Percentiles rank a stretch among this genome's conserved stretches.
These are phyloP conservation scores for Halyomorpha halys DNA, from an alignment of 1,140 invertebrate species.

Conservation along the genomic window DNA sequence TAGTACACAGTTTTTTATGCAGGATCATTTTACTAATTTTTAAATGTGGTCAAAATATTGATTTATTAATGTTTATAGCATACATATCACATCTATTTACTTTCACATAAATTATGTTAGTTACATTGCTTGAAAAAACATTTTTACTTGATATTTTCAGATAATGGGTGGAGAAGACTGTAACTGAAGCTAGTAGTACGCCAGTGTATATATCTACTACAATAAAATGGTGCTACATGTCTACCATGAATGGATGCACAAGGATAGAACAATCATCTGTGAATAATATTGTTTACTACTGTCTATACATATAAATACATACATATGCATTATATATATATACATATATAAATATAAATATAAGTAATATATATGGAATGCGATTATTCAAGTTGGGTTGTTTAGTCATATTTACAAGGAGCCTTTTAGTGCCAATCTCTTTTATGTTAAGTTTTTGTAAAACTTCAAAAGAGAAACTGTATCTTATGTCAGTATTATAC, in stretches of 20 bases:
- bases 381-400: too few relatives aligned
- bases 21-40: too few relatives aligned
- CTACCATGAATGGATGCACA: constrained; percentile 3
- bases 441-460: constrained; percentile 2
- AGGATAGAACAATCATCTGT: constrained; percentile 15
- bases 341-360: constrained; percentile 4
- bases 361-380: constrained; percentile 6
- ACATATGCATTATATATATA: neutral
- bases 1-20: too few relatives aligned
- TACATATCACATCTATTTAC: too few relatives aligned
- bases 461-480: constrained; percentile 10
- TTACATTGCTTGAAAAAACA: too few relatives aligned
- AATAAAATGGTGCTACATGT: constrained; percentile 13
- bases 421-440: constrained; percentile 15
- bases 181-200: neutral
- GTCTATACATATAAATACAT: constrained; percentile 18
- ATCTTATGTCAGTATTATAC: constrained; percentile 5
- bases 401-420: neutral
- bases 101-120: too few relatives aligned
- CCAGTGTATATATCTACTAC: constrained; percentile 3
- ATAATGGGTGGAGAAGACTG: constrained; percentile 2
- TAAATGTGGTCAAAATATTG: too few relatives aligned
- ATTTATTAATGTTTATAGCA: too few relatives aligned
- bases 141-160: neutral
- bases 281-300: constrained; percentile 14